Base-by-base conservation (phyloP, 2,888 invertebrate species). In the Andrena minutula region DNA sequence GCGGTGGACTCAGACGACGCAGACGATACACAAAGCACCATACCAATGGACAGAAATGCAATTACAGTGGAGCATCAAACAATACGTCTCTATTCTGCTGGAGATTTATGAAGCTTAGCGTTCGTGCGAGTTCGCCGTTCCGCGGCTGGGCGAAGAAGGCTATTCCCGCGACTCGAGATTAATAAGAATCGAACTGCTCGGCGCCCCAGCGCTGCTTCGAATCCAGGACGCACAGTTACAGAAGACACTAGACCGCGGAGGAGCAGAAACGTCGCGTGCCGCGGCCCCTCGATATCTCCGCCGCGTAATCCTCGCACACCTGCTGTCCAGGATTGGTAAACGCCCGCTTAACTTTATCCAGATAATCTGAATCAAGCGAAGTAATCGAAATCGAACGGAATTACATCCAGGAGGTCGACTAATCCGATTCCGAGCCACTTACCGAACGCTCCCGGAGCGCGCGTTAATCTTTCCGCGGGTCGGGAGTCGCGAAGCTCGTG, bases 301-400 rank as follows among this genome's bases (percentile, higher is more conserved):
- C 16, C 8, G 8, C 7, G 16, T 16, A 32, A 30, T 30, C 26
- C 8, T 0, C 10, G 16, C 10, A 20, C n/a, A 60, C 41, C 35
- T 8, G 3, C 35, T 8, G 3, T 32, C 41, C 16, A 16, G 53
- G 23, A 47, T 41, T 10, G 75, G 10, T 69, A 58, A 82, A 68
- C 66, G 71, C 47, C 30, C 80, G 56, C 23, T 65, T 41, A 35
- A 23, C 75, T 73, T 79, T 58, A 70, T 65, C 61, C 79, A 60
- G 73, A 73, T 81, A 73, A 80, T 80, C 79, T 69, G 79, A 80
- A 69, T 58, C 26, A 41, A 58, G 79, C 51, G 49, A 64, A 35
- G 65, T 56, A 32, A 72, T 80, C 68, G 66, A 78, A 78, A 72
- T 68, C 78, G 70, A 56, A 68, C 53, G 79, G 80, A 74, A 74